Percentiles rank a stretch among this genome's conserved stretches.
Conservation (phyloP, 2,113 vertebrate species). For the Rhynchomys soricoides region DNA sequence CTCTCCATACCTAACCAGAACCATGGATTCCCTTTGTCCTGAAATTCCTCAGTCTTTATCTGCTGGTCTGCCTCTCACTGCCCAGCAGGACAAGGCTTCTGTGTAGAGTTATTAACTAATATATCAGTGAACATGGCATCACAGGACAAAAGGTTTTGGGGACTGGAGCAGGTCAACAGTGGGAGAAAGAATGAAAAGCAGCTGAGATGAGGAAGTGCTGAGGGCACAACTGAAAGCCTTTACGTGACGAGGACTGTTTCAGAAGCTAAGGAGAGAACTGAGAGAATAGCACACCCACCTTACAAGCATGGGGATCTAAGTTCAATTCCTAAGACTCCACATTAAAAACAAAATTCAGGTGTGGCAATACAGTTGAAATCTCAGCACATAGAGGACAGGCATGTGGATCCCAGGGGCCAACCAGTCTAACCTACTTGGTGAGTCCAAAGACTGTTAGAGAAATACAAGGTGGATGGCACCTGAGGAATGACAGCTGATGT, state of each 20-base stretch:
- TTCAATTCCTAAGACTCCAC: neutral
- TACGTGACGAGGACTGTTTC: neutral
- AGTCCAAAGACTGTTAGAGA: neutral
- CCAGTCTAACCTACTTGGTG: neutral
- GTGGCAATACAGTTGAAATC: neutral
- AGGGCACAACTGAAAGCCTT: neutral
- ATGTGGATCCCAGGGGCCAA: neutral
- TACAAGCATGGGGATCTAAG: neutral
- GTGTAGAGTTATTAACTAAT: neutral
- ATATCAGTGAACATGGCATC: too few species aligned
- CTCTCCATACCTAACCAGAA: neutral
- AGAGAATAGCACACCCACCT: neutral
- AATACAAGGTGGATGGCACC: neutral
- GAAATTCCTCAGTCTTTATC: neutral
- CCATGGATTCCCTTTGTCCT: neutral
- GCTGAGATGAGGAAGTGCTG: neutral
- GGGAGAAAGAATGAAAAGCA: neutral
- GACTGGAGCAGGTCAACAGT: neutral
- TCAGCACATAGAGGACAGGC: neutral
- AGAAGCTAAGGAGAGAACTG: neutral
- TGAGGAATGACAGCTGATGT: neutral
- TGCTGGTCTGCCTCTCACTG: neutral
- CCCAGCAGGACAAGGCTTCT: neutral
- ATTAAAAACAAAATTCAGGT: neutral
- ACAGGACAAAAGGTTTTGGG: rapidly evolving